Base-by-base conservation (phyloP, 2,888 invertebrate genomes). In the Cerastis leucographa region DNA sequence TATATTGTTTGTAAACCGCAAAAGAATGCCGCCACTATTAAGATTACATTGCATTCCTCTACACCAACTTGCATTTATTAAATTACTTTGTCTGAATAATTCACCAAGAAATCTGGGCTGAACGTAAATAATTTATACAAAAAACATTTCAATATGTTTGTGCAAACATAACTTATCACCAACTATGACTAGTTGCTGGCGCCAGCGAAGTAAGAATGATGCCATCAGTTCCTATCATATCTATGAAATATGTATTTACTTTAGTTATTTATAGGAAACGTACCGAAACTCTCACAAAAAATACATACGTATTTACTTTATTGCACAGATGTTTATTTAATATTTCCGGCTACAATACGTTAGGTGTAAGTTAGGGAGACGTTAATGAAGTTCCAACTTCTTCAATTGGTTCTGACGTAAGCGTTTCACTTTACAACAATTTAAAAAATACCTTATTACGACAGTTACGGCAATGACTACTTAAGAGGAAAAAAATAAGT, bases 101-200 rank as follows among this genome's bases (percentile, higher is more conserved):
- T 87, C 75, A 85, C 49, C 22, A 44, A 71, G 44, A 81, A 87
- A 72, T 79, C 66, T 85, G 78, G 59, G 42, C 69, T 74, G 51
- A 86, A 83, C 72, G 81, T 84, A 87, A 84, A 88, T 85, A 81
- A 73, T 84, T 80, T 83, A 87, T 71, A 81, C 78, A 76, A 79
- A 86, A 83, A 83, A 78, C 62, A 73, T 67, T 88, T 84, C 76
- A 85, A 74, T 80, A 68, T 85, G 83, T 88, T 83, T 85, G 68
- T 76, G 44, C 78, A 79, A 85, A 88, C 78, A 88, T 84, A 77
- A 86, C 74, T 86, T 88, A 88, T 86, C 85, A 81, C 77, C 77
- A 78, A 62, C 62, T 70, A 84, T 76, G 69, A 80, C 74, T 75
- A 71, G 78, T 78, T 19, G 71, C 71, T 80, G 88, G 88, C 88